Conservation (phyloP, 2,113 vertebrate species). For the Takifugu flavidus region DNA sequence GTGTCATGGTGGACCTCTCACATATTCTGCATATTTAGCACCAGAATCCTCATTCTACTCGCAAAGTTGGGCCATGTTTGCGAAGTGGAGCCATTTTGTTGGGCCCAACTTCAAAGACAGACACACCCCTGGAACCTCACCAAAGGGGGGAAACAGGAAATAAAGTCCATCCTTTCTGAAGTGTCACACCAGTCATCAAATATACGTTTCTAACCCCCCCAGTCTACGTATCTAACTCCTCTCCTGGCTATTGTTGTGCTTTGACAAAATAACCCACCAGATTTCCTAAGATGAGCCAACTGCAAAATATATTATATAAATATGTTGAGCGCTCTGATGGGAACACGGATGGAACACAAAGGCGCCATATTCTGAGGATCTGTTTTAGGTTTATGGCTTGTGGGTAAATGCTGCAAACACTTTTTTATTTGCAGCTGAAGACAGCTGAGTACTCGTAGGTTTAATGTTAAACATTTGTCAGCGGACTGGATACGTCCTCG, state of each 20-base stretch:
- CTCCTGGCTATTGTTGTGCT: no score
- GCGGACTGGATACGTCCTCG: neutral
- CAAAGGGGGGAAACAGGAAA: no score
- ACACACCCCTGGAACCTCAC: no score
- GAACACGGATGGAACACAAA: constrained; percentile 14
- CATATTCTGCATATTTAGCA: no score
- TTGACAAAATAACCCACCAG: no score
- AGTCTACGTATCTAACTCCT: no score
- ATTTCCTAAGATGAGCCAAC: constrained; percentile 43
- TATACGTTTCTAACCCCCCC: no score
- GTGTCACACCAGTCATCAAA: no score
- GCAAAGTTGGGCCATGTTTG: constrained; percentile 26
- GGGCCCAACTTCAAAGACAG: no score
- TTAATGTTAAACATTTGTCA: constrained; percentile 37
- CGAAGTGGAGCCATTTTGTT: neutral
- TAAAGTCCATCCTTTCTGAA: no score
- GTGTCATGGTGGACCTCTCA: no score
- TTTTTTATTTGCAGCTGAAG: constrained; percentile 28
- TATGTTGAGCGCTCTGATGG: constrained; percentile 19
- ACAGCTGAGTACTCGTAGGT: constrained; percentile 25
- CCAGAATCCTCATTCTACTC: constrained; percentile 14
- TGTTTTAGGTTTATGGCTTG: constrained; percentile 30
- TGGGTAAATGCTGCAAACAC: constrained; percentile 16
- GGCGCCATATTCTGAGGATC: constrained; percentile 20
- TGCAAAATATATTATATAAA: constrained; percentile 4